phyloP scores from a whole-genome alignment of 2,113 vertebrate species.

The Seriola quinqueradiata region DNA sequence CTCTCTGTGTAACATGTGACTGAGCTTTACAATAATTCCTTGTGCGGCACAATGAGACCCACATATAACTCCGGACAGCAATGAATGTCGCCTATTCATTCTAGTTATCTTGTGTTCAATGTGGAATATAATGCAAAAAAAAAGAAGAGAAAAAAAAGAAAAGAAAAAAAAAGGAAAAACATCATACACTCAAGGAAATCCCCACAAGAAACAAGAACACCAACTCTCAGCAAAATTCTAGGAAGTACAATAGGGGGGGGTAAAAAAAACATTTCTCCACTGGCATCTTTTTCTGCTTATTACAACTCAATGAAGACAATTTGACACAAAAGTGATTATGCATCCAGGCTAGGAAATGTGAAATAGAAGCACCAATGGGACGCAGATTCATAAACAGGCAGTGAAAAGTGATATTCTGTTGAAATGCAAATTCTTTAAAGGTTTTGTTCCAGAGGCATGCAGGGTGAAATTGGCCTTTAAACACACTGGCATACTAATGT shows the following conservation, averaged over 20 bases:
- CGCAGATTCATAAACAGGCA: slow-evolving; percentile 71
- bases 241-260: slow-evolving; percentile 23
- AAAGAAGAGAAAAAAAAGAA: slow-evolving; percentile 5
- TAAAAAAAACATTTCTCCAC: slow-evolving; percentile 15
- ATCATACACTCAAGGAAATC: slow-evolving; percentile 33
- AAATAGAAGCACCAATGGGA: slow-evolving; percentile 63
- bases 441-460: slow-evolving; percentile 82
- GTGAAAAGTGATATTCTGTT: slow-evolving; percentile 81
- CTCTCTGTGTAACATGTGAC: slow-evolving; percentile 45
- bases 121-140: slow-evolving; percentile 26
- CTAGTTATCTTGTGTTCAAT: slow-evolving; percentile 41
- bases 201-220: slow-evolving; percentile 34
- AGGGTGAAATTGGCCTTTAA: slow-evolving; percentile 84
- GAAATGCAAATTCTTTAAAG: slow-evolving; percentile 78
- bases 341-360: slow-evolving; percentile 73
- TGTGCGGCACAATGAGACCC: slow-evolving; percentile 22
- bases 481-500: slow-evolving; percentile 79
- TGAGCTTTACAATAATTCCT: slow-evolving; percentile 56
- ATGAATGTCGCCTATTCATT: slow-evolving; percentile 38
- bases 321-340: slow-evolving; percentile 77
- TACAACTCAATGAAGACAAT: slow-evolving; percentile 76
- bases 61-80: slow-evolving; percentile 26
- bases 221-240: slow-evolving; percentile 40
- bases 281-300: slow-evolving; percentile 63
- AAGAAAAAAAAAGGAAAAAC: slow-evolving; percentile 1